Percentiles rank a stretch among this genome's conserved stretches.
These are phyloP conservation scores for Ochotona princeps DNA, from an alignment of 2,113 vertebrate genomes.

Conservation along the genomic window DNA sequence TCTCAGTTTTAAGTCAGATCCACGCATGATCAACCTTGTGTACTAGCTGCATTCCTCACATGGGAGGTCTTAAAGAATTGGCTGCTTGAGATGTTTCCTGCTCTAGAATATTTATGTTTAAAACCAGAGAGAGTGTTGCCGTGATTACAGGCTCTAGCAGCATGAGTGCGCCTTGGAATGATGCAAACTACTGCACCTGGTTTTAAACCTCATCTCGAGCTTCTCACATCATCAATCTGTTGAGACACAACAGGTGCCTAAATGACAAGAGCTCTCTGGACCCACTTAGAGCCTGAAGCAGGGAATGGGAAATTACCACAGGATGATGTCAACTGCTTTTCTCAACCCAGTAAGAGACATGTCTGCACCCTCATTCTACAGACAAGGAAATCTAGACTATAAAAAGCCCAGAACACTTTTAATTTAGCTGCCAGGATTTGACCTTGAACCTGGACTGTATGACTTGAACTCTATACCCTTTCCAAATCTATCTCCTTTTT, in stretches of 20 bases:
- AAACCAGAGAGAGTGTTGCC: background rate
- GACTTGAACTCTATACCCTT: no score
- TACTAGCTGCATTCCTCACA: background rate
- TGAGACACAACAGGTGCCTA: rapidly evolving
- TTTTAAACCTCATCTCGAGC: background rate
- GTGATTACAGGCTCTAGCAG: background rate
- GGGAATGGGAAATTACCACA: background rate
- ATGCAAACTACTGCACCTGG: background rate
- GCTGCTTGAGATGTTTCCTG: background rate
- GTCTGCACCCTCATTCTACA: background rate
- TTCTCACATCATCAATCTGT: background rate
- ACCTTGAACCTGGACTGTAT: background rate
- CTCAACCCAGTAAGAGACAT: background rate
- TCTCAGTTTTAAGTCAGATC: background rate
- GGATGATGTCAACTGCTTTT: no score
- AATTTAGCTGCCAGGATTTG: background rate
- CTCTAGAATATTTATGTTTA: conserved; percentile 6
- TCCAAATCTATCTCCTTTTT: background rate
- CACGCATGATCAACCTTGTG: background rate
- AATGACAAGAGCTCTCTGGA: background rate
- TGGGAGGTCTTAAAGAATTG: background rate
- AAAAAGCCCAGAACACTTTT: background rate
- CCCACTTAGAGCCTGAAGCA: background rate
- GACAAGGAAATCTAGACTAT: no score
- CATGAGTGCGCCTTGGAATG: background rate